Percentiles rank a stretch among this genome's conserved stretches.
phyloP scores from a whole-genome alignment of 2,797 vertebrate genomes.

The Meriones psammophilus region DNA sequence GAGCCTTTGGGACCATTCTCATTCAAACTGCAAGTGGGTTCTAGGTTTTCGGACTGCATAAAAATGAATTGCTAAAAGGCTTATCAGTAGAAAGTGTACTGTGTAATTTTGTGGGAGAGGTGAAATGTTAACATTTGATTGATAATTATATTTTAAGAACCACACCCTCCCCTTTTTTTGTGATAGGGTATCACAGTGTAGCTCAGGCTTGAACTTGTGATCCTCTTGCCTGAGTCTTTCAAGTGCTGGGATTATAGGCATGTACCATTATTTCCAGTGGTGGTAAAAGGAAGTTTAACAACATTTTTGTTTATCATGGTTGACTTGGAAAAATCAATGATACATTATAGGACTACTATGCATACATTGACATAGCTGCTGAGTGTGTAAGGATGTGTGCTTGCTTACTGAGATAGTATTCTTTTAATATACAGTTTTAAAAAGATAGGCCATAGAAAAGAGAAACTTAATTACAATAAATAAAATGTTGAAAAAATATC shows the following conservation, averaged over 20 bases:
- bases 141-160: not conserved
- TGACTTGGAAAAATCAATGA: slow-evolving; percentile 3
- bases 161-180: not conserved
- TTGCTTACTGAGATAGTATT: not conserved
- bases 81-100: not conserved
- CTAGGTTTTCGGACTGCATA: too few species aligned
- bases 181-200: not conserved
- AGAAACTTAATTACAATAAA: not conserved
- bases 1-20: too few species aligned
- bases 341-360: slow-evolving; percentile 17
- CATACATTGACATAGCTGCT: not conserved
- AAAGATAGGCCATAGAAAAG: not conserved
- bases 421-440: slow-evolving; percentile 9
- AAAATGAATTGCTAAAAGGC: too few species aligned
- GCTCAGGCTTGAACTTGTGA: not conserved
- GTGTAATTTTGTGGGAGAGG: not conserved
- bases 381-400: not conserved
- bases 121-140: slow-evolving; percentile 13
- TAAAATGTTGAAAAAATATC: slow-evolving; percentile 35
- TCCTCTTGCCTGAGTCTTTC: not conserved
- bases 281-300: not conserved
- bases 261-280: not conserved
- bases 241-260: not conserved
- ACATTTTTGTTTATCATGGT: not conserved
- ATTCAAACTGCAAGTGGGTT: too few species aligned